Evolutionary conservation across 2,113 vertebrate species (phyloP), one percentile per base, ranked within the genome.

Genomic region (Hippocampus comes): DNA sequence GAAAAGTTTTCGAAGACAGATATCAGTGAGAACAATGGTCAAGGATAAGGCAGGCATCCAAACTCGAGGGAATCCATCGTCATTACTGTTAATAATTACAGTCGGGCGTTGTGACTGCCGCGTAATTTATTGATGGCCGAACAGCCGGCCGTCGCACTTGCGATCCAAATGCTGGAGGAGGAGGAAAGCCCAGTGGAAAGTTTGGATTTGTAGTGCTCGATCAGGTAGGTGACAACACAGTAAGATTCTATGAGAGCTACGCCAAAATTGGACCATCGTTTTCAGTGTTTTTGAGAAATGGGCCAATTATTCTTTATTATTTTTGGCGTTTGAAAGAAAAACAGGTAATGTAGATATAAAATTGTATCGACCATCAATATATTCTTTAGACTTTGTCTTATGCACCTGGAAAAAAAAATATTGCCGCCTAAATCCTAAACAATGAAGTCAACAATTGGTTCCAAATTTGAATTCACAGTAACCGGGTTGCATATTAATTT

Each of bases 21-120:
- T 92, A 93, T 91, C 87, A 82, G 75, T 61, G 41, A 76, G 90
- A 89, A 90, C 92, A 93, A 92, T 90, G 90, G 90, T 93, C 90
- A 93, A 88, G 85, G 91, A 88, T 89, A 88, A 82, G 76, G 63
- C 65, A 38, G 64, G 76, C 30, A 5, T 86, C 72, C 70, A 77
- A 53, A 81, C 86, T 57, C 77, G 3, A 21, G 77, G 61, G 56
- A 77, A 68, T 68, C 67, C 63, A 84, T 87, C 75, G 77, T 86
- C 75, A 85, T 79, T 78, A 79, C 85, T 90, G 93, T 93, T 91
- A 93, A 93, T 93, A 82, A 93, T 93, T 93, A 92, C 79, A 87
- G 78, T 42, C 46, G 49, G 59, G 85, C 90, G 86, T 90, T 90
- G 78, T 38, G 4, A 17, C 12, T 53, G 74, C 75, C 68, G 70